Base-by-base conservation (phyloP, 2,113 vertebrate species). In the Ariopsis seemanni region DNA sequence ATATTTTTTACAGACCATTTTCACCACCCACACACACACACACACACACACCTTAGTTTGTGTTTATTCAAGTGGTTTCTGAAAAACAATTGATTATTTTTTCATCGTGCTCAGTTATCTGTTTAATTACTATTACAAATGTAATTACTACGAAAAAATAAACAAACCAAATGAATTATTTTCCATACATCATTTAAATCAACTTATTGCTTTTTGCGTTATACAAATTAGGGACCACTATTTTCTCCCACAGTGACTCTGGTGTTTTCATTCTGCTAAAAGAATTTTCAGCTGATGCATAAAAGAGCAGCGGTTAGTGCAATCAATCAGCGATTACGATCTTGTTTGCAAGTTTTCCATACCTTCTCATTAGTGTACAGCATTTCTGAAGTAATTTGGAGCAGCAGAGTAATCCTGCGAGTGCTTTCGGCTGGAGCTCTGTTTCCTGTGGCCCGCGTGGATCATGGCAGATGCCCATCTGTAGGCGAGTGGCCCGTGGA, bases 391-490 rank as follows among this genome's bases (percentile, higher is more conserved):
- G 83, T 72, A 78, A 83, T 78, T 48, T n/a, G 27, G 83, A 85
- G 84, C 62, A 67, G 52, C 50, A 25, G 50, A 22, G 84, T 85
- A 85, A 88, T 88, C 65, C 77, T 65, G 83, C 5, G 30, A 86
- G 79, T 22, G 42, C 78, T 42, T 82, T 74, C 65, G 58, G 65
- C 58, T 65, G 58, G 83, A 72, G 69, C 79, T 82, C 86, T 77
- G 86, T 84, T 88, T 84, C 87, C 82, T 84, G 82, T 57, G 84
- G 67, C 67, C 88, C 95, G 91, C 89, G 42, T 92, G 92, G 93
- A 93, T 93, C 93, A 94, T 92, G 91, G 92, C 92, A 90, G 91
- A 84, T 89, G 93, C 89, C 94, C 94, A 93, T 95, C 94, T 96
- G 94, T 93, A 92, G 93, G 92, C 92, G 88, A 93, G 93, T 88